These are phyloP conservation scores for Penaeus indicus DNA, from an alignment of 1,140 invertebrate species.

Conservation along the genomic window DNA sequence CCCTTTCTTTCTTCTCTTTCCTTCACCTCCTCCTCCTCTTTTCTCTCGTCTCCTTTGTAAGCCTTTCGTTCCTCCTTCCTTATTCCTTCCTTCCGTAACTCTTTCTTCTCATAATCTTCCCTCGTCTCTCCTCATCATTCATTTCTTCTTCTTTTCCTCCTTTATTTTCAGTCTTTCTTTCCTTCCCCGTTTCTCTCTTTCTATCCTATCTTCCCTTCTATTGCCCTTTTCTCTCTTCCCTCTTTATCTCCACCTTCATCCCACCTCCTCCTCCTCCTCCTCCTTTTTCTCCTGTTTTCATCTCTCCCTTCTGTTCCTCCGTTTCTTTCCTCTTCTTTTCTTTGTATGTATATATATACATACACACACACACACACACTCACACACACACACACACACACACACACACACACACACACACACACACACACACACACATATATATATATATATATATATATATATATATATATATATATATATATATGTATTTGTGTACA, in stretches of 20 bases:
- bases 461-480: background rate
- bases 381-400: background rate
- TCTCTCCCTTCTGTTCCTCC: too few species aligned
- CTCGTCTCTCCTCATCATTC: background rate
- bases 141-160: background rate
- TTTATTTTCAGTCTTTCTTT: background rate
- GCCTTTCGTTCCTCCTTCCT: conserved; percentile 12
- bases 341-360: background rate
- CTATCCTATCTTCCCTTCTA: too few species aligned
- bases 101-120: background rate
- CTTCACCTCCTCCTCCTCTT: too few species aligned
- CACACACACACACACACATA: background rate
- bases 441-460: conserved; percentile 19
- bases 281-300: too few species aligned
- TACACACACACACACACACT: background rate
- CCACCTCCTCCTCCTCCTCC: too few species aligned
- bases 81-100: conserved; percentile 2
- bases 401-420: background rate
- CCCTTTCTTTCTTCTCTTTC: background rate
- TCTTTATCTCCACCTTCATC: too few species aligned
- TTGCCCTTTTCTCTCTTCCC: too few species aligned
- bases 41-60: background rate
- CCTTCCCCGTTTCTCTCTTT: too few species aligned
- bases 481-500: background rate
- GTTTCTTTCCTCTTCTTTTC: background rate